Percentiles rank a stretch among this genome's conserved stretches.
Conservation (phyloP, 2,113 vertebrate genomes). For the Pogona vitticeps region DNA sequence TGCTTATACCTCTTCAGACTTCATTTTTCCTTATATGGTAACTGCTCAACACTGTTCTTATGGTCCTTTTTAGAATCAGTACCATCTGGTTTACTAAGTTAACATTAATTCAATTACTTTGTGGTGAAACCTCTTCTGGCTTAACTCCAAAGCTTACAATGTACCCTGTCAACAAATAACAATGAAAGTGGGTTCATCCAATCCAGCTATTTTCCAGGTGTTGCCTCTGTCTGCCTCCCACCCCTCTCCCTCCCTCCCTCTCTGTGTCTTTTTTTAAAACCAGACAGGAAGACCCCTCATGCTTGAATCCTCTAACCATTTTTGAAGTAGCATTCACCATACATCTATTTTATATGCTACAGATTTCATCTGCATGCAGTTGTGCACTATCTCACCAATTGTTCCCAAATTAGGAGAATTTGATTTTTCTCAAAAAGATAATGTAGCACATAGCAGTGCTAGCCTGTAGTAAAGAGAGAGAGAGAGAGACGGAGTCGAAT, state of each 20-base stretch:
- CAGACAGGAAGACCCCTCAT: background rate
- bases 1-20: background rate
- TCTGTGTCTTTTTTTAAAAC: no score
- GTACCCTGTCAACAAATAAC: background rate
- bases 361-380: background rate
- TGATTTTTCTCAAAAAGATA: background rate
- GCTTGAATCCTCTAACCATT: background rate
- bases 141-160: slow-evolving; percentile 5
- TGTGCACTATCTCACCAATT: background rate
- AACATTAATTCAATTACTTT: slow-evolving; percentile 9
- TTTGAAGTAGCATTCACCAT: background rate
- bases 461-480: no score
- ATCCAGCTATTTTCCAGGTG: background rate
- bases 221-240: background rate
- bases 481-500: no score
- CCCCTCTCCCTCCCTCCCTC: no score
- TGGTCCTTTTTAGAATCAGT: background rate
- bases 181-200: background rate
- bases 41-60: background rate
- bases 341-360: background rate
- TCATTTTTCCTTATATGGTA: background rate
- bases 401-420: background rate
- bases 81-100: slow-evolving; percentile 5
- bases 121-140: background rate
- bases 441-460: no score